Base-by-base conservation (phyloP, 2,888 invertebrate species). In the Eulithis testata region DNA sequence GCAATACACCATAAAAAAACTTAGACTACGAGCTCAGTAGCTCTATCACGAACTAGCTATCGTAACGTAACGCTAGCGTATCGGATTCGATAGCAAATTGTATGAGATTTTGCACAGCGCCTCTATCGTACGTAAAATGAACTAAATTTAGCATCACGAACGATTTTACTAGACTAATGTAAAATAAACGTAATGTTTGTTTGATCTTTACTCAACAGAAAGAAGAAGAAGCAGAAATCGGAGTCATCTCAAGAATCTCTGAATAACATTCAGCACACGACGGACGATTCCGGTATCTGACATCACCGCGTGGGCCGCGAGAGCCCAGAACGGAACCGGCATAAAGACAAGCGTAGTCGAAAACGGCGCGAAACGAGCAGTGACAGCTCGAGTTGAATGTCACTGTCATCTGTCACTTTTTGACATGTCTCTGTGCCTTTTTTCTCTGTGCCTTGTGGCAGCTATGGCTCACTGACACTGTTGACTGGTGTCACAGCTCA, bases 201-300 rank as follows among this genome's bases (percentile, higher is more conserved):
- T 21, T 37, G 6, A 44, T 21, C 14, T 31, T 81, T 81, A 3
- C 77, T 40, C 40, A 5, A 40, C 49, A 89, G 86, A 4, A 74
- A 76, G 6, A 92, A 89, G 75, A 90, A 88, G 69, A 90, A 89
- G 66, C 89, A 86, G 51, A 91, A 90, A 73, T 86, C 92, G 0
- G 89, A 89, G n/a, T 86, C 89, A 0, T 92, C 92, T 0, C 88
- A 89, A 63, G 92, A 91, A 61, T 92, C 92, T 0, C 50, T 87
- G n/a, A 91, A 91, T 66, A 89, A 92, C 73, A 81, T 89, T 58
- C 91, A 92, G 2, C 93, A 92, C 57, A 93, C 93, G 2, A 93
- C 93, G 0, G 93, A 93, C 65, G 93, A 93, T 55, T 93, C 93
- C 31, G 93, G 93, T 59, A 93, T 93, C 89, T 93, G 93, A 93